A percentile compares a stretch with the other conserved stretches of the same genome.
These are phyloP conservation scores for Dinocampus coccinellae DNA, from an alignment of 2,888 invertebrate genomes.

Conservation along the genomic window DNA sequence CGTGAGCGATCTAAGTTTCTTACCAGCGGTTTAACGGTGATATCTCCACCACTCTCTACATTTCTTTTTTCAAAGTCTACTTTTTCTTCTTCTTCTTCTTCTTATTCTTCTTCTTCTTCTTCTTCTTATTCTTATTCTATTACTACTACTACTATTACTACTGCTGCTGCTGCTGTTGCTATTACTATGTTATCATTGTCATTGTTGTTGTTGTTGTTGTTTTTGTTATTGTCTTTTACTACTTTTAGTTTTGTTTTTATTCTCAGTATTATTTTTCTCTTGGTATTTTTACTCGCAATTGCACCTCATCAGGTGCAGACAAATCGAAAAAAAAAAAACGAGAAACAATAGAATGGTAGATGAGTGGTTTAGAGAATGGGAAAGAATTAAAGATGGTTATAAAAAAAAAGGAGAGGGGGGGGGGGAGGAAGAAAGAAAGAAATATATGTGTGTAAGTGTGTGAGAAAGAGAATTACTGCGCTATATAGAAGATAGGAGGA, in stretches of 20 bases:
- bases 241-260: background rate
- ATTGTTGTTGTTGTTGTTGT: no score
- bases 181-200: no score
- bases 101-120: background rate
- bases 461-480: slow-evolving; percentile 59
- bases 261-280: background rate
- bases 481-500: slow-evolving; percentile 4
- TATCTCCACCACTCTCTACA: background rate
- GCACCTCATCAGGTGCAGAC: background rate
- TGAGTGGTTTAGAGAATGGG: slow-evolving; percentile 65
- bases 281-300: background rate
- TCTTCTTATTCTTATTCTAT: no score
- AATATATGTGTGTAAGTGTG: no score
- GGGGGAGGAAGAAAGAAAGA: slow-evolving; percentile 49
- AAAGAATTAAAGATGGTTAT: slow-evolving; percentile 52
- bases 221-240: background rate
- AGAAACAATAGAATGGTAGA: slow-evolving; percentile 30
- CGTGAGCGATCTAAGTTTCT: slow-evolving; percentile 29
- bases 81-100: background rate
- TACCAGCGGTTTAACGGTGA: slow-evolving; percentile 23
- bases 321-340: background rate
- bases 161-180: no score
- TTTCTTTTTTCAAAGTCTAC: background rate
- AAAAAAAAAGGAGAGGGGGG: slow-evolving; percentile 9
- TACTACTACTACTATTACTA: no score